A percentile compares a stretch with the other conserved stretches of the same genome.
These are phyloP conservation scores for Heterodera filipjevi DNA, from an alignment of 2,888 invertebrate genomes.

Conservation along the genomic window DNA sequence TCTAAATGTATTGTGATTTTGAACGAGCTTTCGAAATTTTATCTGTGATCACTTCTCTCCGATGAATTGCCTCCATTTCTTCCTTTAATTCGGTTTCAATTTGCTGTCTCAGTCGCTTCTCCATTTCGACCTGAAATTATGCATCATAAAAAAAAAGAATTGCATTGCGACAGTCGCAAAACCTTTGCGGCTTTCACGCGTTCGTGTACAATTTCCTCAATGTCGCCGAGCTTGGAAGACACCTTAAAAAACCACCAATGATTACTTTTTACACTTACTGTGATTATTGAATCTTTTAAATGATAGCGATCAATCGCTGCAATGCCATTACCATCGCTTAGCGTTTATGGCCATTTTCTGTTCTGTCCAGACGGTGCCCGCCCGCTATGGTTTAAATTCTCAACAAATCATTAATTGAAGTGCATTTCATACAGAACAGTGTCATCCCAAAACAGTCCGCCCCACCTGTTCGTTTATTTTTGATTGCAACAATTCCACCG, in stretches of 20 bases:
- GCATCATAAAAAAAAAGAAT: neutral
- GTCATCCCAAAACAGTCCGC: constrained; percentile 17
- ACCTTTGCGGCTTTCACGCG: constrained; percentile 45
- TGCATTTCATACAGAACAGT: constrained; percentile 14
- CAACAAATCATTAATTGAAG: constrained; percentile 8
- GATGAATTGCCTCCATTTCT: constrained; percentile 66
- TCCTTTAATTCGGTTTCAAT: constrained; percentile 58
- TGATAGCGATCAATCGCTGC: constrained; percentile 12
- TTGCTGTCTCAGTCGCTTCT: constrained; percentile 55
- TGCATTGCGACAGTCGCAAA: neutral
- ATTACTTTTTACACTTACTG: neutral
- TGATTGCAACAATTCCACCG: constrained; percentile 54
- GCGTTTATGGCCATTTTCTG: constrained; percentile 29
- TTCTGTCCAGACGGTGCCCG: constrained; percentile 23
- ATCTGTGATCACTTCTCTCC: constrained; percentile 48
- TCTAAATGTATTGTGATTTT: constrained; percentile 39
- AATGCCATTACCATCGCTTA: constrained; percentile 23
- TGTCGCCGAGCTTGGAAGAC: constrained; percentile 31
- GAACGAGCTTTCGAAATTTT: no score
- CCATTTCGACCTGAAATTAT: constrained; percentile 47
- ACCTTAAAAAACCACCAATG: constrained; percentile 33
- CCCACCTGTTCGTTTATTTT: constrained; percentile 53
- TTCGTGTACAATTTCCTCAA: constrained; percentile 44
- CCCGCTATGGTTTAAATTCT: constrained; percentile 28
- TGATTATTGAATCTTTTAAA: neutral